Conservation (phyloP, 2,888 invertebrate species). For the Sesia apiformis region DNA sequence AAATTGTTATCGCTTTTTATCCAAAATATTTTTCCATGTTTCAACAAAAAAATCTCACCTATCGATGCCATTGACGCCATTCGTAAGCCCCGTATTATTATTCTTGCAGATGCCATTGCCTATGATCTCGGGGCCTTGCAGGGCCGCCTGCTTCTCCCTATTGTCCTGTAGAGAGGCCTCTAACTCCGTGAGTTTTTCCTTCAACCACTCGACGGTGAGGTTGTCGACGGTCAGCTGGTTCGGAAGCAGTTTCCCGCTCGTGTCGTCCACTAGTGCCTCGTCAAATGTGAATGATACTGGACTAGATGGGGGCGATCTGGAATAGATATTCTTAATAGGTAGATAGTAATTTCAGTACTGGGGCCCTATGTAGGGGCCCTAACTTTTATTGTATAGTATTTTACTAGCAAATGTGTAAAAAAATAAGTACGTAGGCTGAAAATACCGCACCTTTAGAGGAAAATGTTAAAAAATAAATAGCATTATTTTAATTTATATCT, state of each 20-base stretch:
- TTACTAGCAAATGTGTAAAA: too few relatives aligned
- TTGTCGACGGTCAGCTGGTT: slow-evolving; percentile 94
- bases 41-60: slow-evolving; percentile 29
- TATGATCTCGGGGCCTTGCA: slow-evolving; percentile 71
- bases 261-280: slow-evolving; percentile 89
- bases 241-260: slow-evolving; percentile 89
- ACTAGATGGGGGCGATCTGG: slow-evolving; percentile 85
- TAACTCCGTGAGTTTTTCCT: slow-evolving; percentile 84
- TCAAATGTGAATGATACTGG: slow-evolving; percentile 90
- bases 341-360: too few relatives aligned
- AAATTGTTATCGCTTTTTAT: too few relatives aligned
- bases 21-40: background rate
- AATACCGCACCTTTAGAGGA: too few relatives aligned
- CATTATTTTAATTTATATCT: too few relatives aligned
- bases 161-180: slow-evolving; percentile 86
- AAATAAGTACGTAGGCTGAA: too few relatives aligned
- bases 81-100: slow-evolving; percentile 58
- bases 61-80: slow-evolving; percentile 73
- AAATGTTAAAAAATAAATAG: too few relatives aligned
- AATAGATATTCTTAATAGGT: slow-evolving; percentile 10
- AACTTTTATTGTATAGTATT: too few relatives aligned
- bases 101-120: slow-evolving; percentile 68
- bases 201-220: slow-evolving; percentile 91
- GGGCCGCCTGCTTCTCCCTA: slow-evolving; percentile 79
- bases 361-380: too few relatives aligned